Conservation (phyloP, 1,140 invertebrate species). For the Octopus sinensis region DNA sequence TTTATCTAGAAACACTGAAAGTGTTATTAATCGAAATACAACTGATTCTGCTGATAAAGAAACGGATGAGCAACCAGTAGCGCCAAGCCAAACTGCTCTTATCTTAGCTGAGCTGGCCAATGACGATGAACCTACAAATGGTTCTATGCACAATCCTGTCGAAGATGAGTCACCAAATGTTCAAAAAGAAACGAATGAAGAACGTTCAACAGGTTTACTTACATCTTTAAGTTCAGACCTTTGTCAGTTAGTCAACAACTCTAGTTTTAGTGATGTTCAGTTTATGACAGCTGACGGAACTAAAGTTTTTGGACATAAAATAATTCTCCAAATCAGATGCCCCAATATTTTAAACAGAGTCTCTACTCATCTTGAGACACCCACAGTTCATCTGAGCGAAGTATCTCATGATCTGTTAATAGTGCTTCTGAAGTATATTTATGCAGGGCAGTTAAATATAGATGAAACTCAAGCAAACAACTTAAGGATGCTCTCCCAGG, state of each 20-base stretch:
- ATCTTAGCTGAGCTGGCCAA: constrained; percentile 36
- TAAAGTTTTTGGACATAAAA: constrained; percentile 29
- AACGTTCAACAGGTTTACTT: background rate
- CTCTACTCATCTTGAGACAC: background rate
- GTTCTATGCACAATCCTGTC: background rate
- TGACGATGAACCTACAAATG: background rate
- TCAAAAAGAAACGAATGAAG: background rate
- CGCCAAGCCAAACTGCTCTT: constrained; percentile 35
- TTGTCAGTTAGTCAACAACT: constrained; percentile 29
- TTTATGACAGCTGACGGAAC: constrained; percentile 21
- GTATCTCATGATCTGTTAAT: background rate
- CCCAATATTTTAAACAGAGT: constrained; percentile 9
- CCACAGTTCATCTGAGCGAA: background rate
- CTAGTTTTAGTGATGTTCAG: constrained; percentile 34
- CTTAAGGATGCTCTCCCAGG: no score
- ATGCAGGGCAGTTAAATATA: background rate
- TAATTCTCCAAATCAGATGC: constrained; percentile 34
- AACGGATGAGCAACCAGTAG: background rate
- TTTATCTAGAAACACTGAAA: constrained; percentile 38
- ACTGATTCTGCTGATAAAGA: background rate
- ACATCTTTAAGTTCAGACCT: background rate
- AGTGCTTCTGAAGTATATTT: background rate
- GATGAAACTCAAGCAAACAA: background rate
- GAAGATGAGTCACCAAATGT: background rate
- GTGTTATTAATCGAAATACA: background rate